phyloP scores from a whole-genome alignment of 1,140 invertebrate genomes.

The Pseudachorutes palmiensis region DNA sequence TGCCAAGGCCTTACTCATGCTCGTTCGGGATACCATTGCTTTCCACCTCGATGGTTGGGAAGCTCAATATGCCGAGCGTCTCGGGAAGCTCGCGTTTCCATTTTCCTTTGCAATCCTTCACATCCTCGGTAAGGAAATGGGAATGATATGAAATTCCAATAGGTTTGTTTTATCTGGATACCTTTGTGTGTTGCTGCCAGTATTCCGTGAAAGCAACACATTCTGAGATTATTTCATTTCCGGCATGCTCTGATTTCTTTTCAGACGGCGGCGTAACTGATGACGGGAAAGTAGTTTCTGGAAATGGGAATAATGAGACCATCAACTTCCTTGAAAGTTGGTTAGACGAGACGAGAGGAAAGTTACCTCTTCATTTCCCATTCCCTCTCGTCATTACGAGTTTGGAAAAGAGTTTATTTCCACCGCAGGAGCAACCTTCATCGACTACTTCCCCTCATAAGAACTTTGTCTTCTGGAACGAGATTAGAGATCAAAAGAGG shows the following conservation, averaged over 20 bases:
- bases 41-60: neutral
- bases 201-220: too few species aligned
- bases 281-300: neutral
- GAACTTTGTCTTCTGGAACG: neutral
- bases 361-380: constrained; percentile 12
- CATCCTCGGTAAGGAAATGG: constrained; percentile 27
- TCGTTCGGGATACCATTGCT: constrained; percentile 20
- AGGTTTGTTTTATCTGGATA: too few species aligned
- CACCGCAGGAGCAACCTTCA: neutral
- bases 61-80: neutral
- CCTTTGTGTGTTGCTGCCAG: too few species aligned
- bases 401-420: constrained; percentile 22
- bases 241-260: neutral
- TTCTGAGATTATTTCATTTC: neutral
- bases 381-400: constrained; percentile 19
- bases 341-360: constrained; percentile 10
- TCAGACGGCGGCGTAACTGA: neutral
- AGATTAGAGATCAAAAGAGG: neutral
- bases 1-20: constrained; percentile 23
- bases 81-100: constrained; percentile 24
- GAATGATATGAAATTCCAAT: too few species aligned
- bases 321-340: constrained; percentile 12
- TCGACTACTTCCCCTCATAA: too few species aligned
- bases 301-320: constrained; percentile 2
- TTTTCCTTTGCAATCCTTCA: constrained; percentile 29